Evolutionary conservation across 2,797 vertebrate genomes (phyloP).

Genomic region (Notamacropus eugenii): DNA sequence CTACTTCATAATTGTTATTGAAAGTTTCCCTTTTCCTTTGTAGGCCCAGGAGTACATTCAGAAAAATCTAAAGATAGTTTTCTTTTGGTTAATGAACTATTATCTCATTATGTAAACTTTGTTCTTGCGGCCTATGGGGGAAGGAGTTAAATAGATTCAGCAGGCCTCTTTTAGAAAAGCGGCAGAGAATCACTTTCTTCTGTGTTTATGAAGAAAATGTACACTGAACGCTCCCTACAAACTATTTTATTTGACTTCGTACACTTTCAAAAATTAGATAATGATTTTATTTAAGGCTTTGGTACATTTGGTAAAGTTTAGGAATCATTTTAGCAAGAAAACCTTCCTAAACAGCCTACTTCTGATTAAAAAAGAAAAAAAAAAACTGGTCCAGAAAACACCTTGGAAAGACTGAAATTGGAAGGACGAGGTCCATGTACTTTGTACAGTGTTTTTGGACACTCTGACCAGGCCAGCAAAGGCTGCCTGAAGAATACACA

Average conservation of each 20-base stretch:
- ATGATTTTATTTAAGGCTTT: slow-evolving; percentile 73
- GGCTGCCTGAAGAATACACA: slow-evolving; percentile 74
- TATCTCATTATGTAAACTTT: slow-evolving; percentile 70
- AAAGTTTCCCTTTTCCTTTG: slow-evolving; percentile 36
- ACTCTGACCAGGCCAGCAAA: slow-evolving; percentile 67
- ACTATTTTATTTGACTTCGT: slow-evolving; percentile 67
- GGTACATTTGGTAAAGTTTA: slow-evolving; percentile 71
- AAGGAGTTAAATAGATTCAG: slow-evolving; percentile 74
- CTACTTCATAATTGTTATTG: slow-evolving; percentile 36
- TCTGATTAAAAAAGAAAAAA: slow-evolving; percentile 70
- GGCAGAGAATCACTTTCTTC: slow-evolving; percentile 69
- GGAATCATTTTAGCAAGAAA: slow-evolving; percentile 71
- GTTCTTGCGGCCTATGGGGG: slow-evolving; percentile 73
- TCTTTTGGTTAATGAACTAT: slow-evolving; percentile 43
- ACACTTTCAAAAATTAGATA: slow-evolving; percentile 70
- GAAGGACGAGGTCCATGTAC: slow-evolving; percentile 69
- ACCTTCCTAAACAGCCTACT: slow-evolving; percentile 65
- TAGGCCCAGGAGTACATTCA: slow-evolving; percentile 72
- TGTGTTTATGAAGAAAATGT: slow-evolving; percentile 70
- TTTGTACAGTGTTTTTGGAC: slow-evolving; percentile 62
- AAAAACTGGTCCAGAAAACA: slow-evolving; percentile 66
- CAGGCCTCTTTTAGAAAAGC: slow-evolving; percentile 78
- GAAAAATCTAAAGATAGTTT: slow-evolving; percentile 57
- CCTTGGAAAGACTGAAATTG: slow-evolving; percentile 65
- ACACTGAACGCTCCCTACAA: slow-evolving; percentile 47